A percentile compares a stretch with the other conserved stretches of the same genome.
Evolutionary conservation across 35 echinoderm and acorn worm species (phyloP).

Genomic region (Apostichopus parvimensis): DNA sequence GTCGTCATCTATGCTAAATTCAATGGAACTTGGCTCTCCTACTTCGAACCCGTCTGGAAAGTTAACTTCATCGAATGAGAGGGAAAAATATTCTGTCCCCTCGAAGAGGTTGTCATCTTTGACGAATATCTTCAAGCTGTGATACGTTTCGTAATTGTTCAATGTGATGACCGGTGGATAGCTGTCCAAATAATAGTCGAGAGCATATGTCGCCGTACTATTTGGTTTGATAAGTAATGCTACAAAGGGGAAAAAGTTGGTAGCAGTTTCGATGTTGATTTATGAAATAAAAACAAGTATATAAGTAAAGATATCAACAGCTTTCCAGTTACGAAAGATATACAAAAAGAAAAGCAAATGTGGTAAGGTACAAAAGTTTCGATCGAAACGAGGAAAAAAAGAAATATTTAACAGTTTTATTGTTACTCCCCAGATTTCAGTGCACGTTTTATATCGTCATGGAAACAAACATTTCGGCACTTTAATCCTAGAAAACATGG

Average conservation of each 20-base stretch:
- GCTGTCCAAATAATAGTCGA: constrained; percentile 15
- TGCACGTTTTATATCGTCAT: too few species aligned
- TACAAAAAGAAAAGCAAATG: too few species aligned
- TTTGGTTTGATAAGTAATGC: not conserved
- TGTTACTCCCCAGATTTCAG: too few species aligned
- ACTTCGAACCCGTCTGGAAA: not conserved
- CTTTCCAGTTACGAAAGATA: too few species aligned
- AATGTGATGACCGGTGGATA: not conserved
- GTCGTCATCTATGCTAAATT: not conserved
- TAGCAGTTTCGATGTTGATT: not conserved
- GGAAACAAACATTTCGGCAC: too few species aligned
- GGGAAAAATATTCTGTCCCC: not conserved
- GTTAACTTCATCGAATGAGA: not conserved
- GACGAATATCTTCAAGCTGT: not conserved
- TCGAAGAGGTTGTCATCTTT: not conserved
- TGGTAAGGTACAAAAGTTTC: too few species aligned
- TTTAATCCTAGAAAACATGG: too few species aligned
- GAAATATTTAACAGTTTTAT: too few species aligned
- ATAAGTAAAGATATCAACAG: too few species aligned
- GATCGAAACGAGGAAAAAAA: too few species aligned
- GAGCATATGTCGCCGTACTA: not conserved
- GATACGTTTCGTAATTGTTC: not conserved
- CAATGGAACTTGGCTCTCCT: not conserved
- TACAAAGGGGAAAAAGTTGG: not conserved
- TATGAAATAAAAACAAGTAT: not conserved